Base-by-base conservation (phyloP, 1,140 invertebrate species). In the Gonatopus flavifemur region DNA sequence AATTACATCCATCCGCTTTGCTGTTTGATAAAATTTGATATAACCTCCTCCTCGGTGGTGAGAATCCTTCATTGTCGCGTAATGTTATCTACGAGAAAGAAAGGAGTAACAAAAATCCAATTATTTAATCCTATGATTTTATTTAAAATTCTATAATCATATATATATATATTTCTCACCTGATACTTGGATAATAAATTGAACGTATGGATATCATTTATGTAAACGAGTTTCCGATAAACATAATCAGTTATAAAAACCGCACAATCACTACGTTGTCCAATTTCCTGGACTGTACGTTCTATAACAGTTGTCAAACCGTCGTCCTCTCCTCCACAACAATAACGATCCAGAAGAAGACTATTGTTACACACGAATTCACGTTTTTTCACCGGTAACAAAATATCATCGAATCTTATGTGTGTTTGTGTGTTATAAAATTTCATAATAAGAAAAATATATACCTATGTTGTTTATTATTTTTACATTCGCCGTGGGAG, bases 391-490 rank as follows among this genome's bases (percentile, higher is more conserved):
- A n/a, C n/a, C n/a, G n/a, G n/a, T n/a, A n/a, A n/a, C n/a, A n/a
- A n/a, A n/a, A n/a, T n/a, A n/a, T n/a, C n/a, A n/a, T n/a, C n/a
- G n/a, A n/a, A n/a, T n/a, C n/a, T n/a, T n/a, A n/a, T n/a, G n/a
- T n/a, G n/a, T n/a, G n/a, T n/a, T n/a, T n/a, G n/a, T n/a, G n/a
- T 85, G 70, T 80, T 94, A 52, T 94, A 88, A 86, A 83, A 85
- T 20, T 85, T 83, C 3, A 69, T 96, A 30, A 85, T 91, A 74
- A 84, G 21, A 9, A n/a, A 18, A n/a, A 25, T 13, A n/a, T 25
- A 20, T 10, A 4, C 10, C n/a, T 15, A 12, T 9, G 15, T 33
- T 15, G 10, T n/a, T n/a, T n/a, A n/a, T n/a, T n/a, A n/a, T n/a
- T n/a, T n/a, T n/a, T n/a, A n/a, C n/a, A n/a, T n/a, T n/a, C n/a